These are phyloP conservation scores for Neocrepidodera transversa DNA, from an alignment of 2,888 invertebrate species.

Conservation along the genomic window DNA sequence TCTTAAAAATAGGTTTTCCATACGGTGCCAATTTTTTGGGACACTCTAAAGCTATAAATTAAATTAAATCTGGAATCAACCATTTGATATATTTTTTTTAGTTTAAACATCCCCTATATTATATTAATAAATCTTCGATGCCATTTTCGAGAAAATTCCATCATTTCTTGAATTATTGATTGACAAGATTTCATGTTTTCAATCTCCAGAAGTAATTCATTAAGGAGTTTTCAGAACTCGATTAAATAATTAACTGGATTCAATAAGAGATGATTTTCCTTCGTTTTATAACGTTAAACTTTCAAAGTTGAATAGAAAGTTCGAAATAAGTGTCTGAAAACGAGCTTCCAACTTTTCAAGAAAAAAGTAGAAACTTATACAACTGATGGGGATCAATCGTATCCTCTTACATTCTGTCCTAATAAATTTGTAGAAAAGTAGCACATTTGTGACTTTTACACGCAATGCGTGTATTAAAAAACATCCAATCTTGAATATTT, in stretches of 20 bases:
- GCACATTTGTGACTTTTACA: no score
- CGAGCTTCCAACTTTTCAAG: conserved; percentile 7
- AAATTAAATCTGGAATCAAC: no score
- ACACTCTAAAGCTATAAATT: no score
- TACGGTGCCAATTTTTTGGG: no score
- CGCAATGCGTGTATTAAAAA: no score
- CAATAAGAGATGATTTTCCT: conserved; percentile 32
- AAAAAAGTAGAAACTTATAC: conserved; percentile 1
- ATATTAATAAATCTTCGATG: no score
- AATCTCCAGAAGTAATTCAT: conserved; percentile 29
- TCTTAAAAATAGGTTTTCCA: no score
- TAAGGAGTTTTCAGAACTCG: conserved; percentile 25
- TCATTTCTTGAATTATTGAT: conserved; percentile 14
- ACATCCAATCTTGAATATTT: no score
- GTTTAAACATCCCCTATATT: no score
- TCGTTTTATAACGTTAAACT: conserved; percentile 28
- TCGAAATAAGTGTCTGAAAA: background rate
- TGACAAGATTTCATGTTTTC: conserved; percentile 9
- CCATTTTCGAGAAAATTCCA: no score
- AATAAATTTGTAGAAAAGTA: conserved; percentile 5
- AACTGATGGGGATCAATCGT: background rate
- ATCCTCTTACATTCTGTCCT: background rate
- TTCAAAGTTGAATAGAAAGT: conserved; percentile 18
- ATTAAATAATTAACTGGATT: conserved; percentile 36
- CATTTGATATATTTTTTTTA: no score